Percentiles rank a stretch among this genome's conserved stretches.
These are phyloP conservation scores for Chelonus formosanus DNA, from an alignment of 2,888 invertebrate genomes.

Conservation along the genomic window DNA sequence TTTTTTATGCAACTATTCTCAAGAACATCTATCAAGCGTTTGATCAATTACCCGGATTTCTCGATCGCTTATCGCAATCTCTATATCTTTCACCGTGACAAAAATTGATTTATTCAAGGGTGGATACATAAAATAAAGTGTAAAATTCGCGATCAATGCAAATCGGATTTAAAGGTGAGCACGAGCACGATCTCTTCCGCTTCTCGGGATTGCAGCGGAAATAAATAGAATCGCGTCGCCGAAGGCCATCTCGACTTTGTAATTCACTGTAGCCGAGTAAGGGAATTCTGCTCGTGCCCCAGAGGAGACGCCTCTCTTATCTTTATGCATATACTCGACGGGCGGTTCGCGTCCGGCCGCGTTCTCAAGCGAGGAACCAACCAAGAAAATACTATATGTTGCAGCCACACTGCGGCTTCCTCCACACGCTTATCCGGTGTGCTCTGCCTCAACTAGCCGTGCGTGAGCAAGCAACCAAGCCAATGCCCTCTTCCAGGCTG, in stretches of 20 bases:
- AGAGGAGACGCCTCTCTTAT: slow-evolving; percentile 47
- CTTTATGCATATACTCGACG: slow-evolving; percentile 45
- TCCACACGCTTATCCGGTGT: slow-evolving; percentile 10
- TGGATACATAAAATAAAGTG: no score
- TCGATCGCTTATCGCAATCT: no score
- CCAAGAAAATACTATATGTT: neutral
- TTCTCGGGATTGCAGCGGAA: slow-evolving; percentile 21
- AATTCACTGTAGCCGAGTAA: slow-evolving; percentile 38
- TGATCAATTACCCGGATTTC: no score
- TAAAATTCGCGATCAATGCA: no score
- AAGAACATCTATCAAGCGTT: no score
- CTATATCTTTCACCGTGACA: no score
- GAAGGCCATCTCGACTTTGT: slow-evolving; percentile 39
- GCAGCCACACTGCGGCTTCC: slow-evolving; percentile 11
- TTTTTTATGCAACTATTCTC: no score
- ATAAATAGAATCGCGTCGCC: slow-evolving; percentile 38
- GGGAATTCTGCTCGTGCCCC: slow-evolving; percentile 37
- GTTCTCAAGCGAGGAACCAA: slow-evolving; percentile 16
- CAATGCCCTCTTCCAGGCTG: slow-evolving; percentile 32
- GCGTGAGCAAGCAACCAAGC: slow-evolving; percentile 32
- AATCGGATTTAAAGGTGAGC: no score
- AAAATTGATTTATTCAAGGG: no score
- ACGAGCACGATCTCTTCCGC: no score
- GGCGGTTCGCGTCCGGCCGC: slow-evolving; percentile 36
- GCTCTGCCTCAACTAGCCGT: slow-evolving; percentile 25